phyloP scores from a whole-genome alignment of 2,113 vertebrate genomes.

The Cichladusa arquata region DNA sequence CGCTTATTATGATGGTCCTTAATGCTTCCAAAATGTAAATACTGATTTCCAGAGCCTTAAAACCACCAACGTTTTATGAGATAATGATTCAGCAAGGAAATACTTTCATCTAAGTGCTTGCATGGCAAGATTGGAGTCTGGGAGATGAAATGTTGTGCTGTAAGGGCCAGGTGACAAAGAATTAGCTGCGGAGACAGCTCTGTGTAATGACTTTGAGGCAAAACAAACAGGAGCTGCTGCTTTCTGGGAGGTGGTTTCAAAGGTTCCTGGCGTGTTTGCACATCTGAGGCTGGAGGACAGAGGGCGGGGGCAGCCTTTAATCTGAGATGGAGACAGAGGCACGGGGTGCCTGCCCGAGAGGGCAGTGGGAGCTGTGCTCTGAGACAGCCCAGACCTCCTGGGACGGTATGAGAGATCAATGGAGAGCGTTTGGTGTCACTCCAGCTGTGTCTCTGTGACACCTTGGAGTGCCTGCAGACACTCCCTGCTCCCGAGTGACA shows the following conservation, averaged over 20 bases:
- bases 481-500: background rate
- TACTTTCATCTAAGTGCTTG: slow-evolving; percentile 5
- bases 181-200: background rate
- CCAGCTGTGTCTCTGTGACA: background rate
- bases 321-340: background rate
- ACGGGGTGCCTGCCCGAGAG: background rate
- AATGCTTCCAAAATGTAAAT: background rate
- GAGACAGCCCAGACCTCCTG: background rate
- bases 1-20: background rate
- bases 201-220: background rate
- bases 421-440: background rate
- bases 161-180: background rate
- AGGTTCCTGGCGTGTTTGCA: background rate
- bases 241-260: background rate
- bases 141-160: slow-evolving; percentile 1
- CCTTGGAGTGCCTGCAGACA: background rate
- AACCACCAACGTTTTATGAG: background rate
- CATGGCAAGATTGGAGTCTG: background rate
- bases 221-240: slow-evolving; percentile 26
- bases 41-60: background rate
- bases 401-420: fast-evolving
- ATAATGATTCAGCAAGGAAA: slow-evolving; percentile 27
- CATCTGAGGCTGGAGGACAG: background rate
- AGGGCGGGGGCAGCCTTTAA: background rate
- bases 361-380: background rate